Evolutionary conservation across 2,888 invertebrate genomes (phyloP), one percentile per base, ranked within the genome.

Genomic region (Oxytorus armatus): DNA sequence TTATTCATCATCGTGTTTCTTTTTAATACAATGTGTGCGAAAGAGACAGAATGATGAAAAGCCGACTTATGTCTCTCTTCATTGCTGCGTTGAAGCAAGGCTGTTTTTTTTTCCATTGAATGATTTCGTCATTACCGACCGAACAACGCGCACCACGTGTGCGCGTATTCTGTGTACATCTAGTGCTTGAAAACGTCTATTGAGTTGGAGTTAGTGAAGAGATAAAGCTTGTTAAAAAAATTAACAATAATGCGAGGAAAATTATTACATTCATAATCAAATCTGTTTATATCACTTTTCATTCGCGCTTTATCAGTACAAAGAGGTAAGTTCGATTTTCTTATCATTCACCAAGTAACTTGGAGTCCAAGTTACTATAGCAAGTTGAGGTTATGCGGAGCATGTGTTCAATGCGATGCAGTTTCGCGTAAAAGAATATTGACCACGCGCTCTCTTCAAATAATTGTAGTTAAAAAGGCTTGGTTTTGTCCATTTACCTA

Each of bases 361-460:
- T 14, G 25, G 0, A 25, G 11, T 51, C 63, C 63, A 1, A 16
- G 23, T 33, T 66, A 33, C 33, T 10, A 18, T 42, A 33, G 25
- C 5, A 11, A 3, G 47, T 72, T 21, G 72, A 73, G 72, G 72
- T 73, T 73, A 73, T 73, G 61, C 29, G 14, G 18, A 53, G 29
- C 72, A 73, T 73, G 72, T 42, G 23, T 63, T 39, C 53, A 25
- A 51, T 51, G 23, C 23, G 11, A 4, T 47, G 16, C 21, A 51
- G 21, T 51, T 51, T 23, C 21, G n/a, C 8, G 4, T 11, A 18
- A 11, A 11, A 23, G 23, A 51, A 47, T 63, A 25, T 44, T 16
- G 10, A n/a, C n/a, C n/a, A n/a, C n/a, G n/a, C n/a, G n/a, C n/a
- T n/a, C n/a, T n/a, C n/a, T n/a, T n/a, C 14, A 44, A 44, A 25